A percentile compares a stretch with the other conserved stretches of the same genome.
Evolutionary conservation across 64 coral and sea anemone genomes (phyloP).

Genomic region (Hydrozoanthus tunicans): DNA sequence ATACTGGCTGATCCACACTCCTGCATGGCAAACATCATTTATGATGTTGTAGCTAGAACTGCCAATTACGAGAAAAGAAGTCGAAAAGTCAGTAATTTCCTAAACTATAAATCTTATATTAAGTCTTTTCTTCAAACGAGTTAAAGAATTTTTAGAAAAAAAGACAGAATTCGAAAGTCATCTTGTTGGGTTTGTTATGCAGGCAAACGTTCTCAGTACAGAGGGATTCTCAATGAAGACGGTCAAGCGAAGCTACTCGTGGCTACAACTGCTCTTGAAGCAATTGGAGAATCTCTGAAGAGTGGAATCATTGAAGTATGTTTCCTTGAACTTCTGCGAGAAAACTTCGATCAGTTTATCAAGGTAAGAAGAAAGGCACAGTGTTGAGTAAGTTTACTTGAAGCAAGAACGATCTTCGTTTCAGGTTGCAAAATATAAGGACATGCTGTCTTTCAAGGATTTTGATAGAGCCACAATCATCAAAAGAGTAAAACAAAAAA

Average conservation of each 20-base stretch:
- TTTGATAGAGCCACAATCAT: too few species aligned
- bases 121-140: neutral
- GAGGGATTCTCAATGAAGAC: conserved; percentile 33
- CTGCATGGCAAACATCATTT: too few species aligned
- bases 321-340: conserved; percentile 8
- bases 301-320: conserved; percentile 43
- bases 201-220: conserved; percentile 33
- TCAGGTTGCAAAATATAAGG: neutral
- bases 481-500: too few species aligned
- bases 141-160: neutral
- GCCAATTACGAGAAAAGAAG: too few species aligned
- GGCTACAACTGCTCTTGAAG: conserved; percentile 48
- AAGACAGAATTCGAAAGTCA: too few species aligned
- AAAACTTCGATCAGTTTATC: conserved; percentile 38
- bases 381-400: neutral
- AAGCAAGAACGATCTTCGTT: neutral
- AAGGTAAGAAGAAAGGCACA: neutral
- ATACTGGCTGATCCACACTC: too few species aligned
- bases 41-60: too few species aligned
- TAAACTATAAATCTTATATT: neutral
- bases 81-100: neutral
- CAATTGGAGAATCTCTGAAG: conserved; percentile 28
- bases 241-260: conserved; percentile 62
- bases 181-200: neutral
- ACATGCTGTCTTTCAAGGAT: too few species aligned